These are phyloP conservation scores for Scaptomyza graminum DNA, from an alignment of 1,140 invertebrate genomes.

Conservation along the genomic window DNA sequence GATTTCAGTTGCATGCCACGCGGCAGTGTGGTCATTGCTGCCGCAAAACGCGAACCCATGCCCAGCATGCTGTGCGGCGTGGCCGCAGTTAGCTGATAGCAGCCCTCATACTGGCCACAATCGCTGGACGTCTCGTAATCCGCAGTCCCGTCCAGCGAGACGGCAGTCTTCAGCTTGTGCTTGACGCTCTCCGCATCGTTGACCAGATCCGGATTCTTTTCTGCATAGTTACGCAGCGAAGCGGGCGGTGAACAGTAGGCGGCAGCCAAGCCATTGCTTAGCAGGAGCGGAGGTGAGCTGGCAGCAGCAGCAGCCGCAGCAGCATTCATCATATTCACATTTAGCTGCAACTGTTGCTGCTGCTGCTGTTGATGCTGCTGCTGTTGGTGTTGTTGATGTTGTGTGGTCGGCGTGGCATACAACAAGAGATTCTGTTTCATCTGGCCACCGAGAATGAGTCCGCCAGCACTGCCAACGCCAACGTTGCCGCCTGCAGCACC, in stretches of 20 bases:
- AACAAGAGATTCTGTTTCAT: slow-evolving; percentile 81
- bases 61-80: slow-evolving; percentile 50
- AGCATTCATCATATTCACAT: slow-evolving; percentile 65
- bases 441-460: slow-evolving; percentile 76
- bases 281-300: slow-evolving; percentile 55
- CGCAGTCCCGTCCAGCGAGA: slow-evolving; percentile 78
- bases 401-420: slow-evolving; percentile 61
- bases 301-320: slow-evolving; percentile 49
- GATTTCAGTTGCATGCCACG: slow-evolving; percentile 83
- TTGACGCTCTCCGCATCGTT: slow-evolving; percentile 89
- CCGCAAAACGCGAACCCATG: slow-evolving; percentile 75
- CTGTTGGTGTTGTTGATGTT: slow-evolving; percentile 33
- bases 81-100: slow-evolving; percentile 72
- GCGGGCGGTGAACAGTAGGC: slow-evolving; percentile 79
- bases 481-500: slow-evolving; percentile 32
- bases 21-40: slow-evolving; percentile 85
- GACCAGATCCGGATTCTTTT: slow-evolving; percentile 90
- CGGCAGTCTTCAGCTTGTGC: slow-evolving; percentile 86
- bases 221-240: slow-evolving; percentile 85
- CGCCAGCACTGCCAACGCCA: slow-evolving; percentile 40
- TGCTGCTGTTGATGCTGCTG: slow-evolving; percentile 5
- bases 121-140: slow-evolving; percentile 79
- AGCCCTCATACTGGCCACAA: slow-evolving; percentile 83
- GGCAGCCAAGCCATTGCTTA: slow-evolving; percentile 62
- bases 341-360: slow-evolving; percentile 62